These are phyloP conservation scores for Anableps anableps DNA, from an alignment of 2,797 vertebrate species.

Conservation along the genomic window DNA sequence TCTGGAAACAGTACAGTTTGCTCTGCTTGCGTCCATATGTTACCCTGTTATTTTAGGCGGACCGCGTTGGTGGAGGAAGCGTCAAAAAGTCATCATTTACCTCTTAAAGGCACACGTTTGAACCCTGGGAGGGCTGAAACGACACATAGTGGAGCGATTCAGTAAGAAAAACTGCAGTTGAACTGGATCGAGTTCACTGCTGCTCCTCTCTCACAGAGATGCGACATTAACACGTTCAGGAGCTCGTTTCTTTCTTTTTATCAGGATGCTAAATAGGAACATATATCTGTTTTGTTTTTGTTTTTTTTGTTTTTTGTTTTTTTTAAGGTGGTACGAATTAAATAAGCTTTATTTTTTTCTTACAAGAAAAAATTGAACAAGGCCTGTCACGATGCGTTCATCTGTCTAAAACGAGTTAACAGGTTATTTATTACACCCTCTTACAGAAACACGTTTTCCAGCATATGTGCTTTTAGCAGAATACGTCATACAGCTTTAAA, in stretches of 20 bases:
- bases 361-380: not conserved
- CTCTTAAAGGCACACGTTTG: slow-evolving; percentile 1
- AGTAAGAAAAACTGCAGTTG: slow-evolving; percentile 26
- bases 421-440: not conserved
- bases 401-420: slow-evolving; percentile 7
- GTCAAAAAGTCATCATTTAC: not conserved
- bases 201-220: slow-evolving; percentile 37
- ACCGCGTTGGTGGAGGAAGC: not conserved
- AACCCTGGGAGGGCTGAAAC: not conserved
- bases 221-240: slow-evolving; percentile 49
- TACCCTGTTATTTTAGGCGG: not conserved
- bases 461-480: not conserved
- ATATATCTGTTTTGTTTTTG: not conserved
- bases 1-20: slow-evolving; percentile 48
- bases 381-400: slow-evolving; percentile 48
- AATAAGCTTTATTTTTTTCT: not conserved
- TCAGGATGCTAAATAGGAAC: accelerated
- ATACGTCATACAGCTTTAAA: not conserved
- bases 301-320: no score
- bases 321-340: not conserved
- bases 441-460: not conserved
- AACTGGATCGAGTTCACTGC: slow-evolving; percentile 37
- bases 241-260: not conserved
- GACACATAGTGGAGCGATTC: slow-evolving; percentile 13
- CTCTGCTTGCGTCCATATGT: slow-evolving; percentile 15